Evolutionary conservation across 2,113 vertebrate genomes (phyloP), one percentile per base, ranked within the genome.

Genomic region (Anguilla japonica): DNA sequence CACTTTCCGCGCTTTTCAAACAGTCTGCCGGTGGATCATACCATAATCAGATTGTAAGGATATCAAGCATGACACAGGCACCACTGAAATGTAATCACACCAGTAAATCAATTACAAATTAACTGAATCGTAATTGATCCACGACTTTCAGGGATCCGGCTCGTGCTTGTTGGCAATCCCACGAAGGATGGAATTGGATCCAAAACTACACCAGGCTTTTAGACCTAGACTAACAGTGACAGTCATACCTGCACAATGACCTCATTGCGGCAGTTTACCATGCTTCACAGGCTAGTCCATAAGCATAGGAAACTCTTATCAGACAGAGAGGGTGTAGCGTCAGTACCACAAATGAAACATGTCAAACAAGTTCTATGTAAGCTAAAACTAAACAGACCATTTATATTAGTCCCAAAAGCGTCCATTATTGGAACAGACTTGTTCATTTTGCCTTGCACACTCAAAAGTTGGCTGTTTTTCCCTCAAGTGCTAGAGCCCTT

Each of bases 21-120:
- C 60, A 2, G 88, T 91, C 93, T 91, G 93, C 94, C 92, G 91
- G 93, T 90, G 91, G 93, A 93, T 94, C 91, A 91, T 88, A 91
- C 89, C 92, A 92, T 94, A 94, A 94, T 95, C 94, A 94, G 92
- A 93, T 92, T 92, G 91, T 89, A 93, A 93, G 94, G 93, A 94
- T 91, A 91, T 92, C 88, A 90, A 92, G 92, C 91, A 93, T 94
- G 94, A 94, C 93, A 93, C 91, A 94, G 90, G 89, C 91, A 15
- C 92, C 91, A 90, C 89, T 90, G 92, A 94, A 96, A 96, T 95
- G 93, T 92, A 92, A 94, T 90, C 90, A 93, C 91, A 84, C 89
- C 91, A 93, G 93, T 94, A 93, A 93, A 95, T 93, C 91, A 92
- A 92, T 94, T 92, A 91, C 92, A 91, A 88, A 91, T 89, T 87